Evolutionary conservation across 2,888 invertebrate species (phyloP), one percentile per base, ranked within the genome.

Genomic region (Drymonia ruficornis): DNA sequence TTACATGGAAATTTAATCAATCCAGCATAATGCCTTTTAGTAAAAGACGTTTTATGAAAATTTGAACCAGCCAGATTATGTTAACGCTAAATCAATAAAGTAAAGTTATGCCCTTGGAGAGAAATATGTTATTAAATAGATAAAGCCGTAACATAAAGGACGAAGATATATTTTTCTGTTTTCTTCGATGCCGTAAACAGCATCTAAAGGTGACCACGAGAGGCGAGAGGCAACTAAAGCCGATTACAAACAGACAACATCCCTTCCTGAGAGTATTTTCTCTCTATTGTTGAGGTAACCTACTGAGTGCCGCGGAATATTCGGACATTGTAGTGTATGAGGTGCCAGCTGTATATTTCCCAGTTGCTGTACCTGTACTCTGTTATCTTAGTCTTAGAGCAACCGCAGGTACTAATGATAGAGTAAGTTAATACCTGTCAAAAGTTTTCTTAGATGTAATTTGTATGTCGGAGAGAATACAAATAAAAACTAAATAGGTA

Each of bases 161-260:
- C 51, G 40, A 53, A 49, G 31, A 52, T 40, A 46, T 47, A 51
- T 60, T 54, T 63, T 60, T 54, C 40, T 55, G 44, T 54, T 65
- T 65, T 61, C 50, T 40, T 31, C 52, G 52, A 47, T 51, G 43
- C 53, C 53, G 56, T 66, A 59, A 67, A 64, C 55, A 61, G 55
- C 52, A 57, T 60, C 50, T 55, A 51, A 47, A 53, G 65, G 74
- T 76, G 74, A 74, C 74, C 70, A 67, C 55, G 59, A 56, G 55
- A 67, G 63, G 72, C 59, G 73, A 68, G 73, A 77, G 71, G 74
- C 61, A 72, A 79, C 76, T 63, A 87, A 91, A 91, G 87, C 89
- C 84, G 90, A 86, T 91, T 90, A 89, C 81, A 84, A 70, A 80
- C 75, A 70, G 72, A 78, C 80, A 75, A 78, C 77, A 76, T 80